Evolutionary conservation across 2,797 vertebrate genomes (phyloP).

Genomic region (Enteromius paludinosus): DNA sequence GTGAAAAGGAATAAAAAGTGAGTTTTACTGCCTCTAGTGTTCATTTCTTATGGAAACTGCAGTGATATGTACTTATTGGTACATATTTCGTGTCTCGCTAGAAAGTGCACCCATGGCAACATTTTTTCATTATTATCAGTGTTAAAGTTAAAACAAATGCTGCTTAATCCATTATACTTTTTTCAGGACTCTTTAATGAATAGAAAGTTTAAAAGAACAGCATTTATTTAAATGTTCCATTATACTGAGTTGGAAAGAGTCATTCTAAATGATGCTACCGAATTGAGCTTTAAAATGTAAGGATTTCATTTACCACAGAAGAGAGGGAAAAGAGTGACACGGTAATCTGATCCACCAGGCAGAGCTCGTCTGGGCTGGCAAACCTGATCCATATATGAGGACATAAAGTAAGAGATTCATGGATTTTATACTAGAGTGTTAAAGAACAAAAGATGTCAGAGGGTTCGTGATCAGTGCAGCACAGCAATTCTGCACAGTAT

Average conservation of each 20-base stretch:
- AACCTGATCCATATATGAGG: conserved; percentile 13
- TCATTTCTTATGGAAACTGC: too few relatives aligned
- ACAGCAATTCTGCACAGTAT: not conserved
- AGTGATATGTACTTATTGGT: too few relatives aligned
- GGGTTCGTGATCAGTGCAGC: not conserved
- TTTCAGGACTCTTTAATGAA: not conserved
- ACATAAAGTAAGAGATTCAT: conserved; percentile 21
- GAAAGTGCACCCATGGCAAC: too few relatives aligned
- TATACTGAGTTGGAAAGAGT: conserved; percentile 7
- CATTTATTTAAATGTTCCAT: not conserved
- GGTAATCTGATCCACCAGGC: conserved; percentile 2
- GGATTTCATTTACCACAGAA: not conserved
- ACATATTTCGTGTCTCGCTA: too few relatives aligned
- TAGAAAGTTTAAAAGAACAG: not conserved
- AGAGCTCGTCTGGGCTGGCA: not conserved
- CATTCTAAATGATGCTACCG: conserved; percentile 17
- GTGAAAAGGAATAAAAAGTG: too few relatives aligned
- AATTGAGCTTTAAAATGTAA: not conserved
- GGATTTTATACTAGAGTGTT: not conserved
- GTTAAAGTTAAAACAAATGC: not conserved
- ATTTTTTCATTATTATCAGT: not conserved
- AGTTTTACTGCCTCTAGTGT: too few relatives aligned
- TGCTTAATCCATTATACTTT: not conserved
- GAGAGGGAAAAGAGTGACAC: not conserved
- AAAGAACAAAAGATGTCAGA: not conserved